Evolutionary conservation across 2,888 invertebrate genomes (phyloP), one percentile per base, ranked within the genome.

Genomic region (Gastrophysa polygoni): DNA sequence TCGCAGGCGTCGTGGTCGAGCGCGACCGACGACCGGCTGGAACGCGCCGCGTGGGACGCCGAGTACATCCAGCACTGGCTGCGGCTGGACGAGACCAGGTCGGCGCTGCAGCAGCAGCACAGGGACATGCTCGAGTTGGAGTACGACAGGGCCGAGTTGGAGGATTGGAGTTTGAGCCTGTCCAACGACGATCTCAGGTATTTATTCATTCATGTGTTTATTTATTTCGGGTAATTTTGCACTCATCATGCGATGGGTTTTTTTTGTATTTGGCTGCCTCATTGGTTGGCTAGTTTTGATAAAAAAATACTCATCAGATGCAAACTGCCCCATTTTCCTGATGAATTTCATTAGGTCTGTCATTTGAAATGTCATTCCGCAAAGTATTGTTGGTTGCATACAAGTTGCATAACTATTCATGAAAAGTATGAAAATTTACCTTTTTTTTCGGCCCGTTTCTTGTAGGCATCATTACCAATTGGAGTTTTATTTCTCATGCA

Each of bases 21-120:
- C 71, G 84, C 85, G 2, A 77, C 83, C 18, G 87, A 87, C 55
- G 87, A 88, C 38, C 82, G 85, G 32, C 82, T 83, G 5, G 87
- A 87, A 47, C 85, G 86, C 46, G 83, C 86, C 0, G 84, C 85
- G 67, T 90, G 88, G 82, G 90, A 91, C 72, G 86, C 88, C 1
- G 90, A 90, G 75, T 91, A 89, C 71, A 88, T 91, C 48, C 90
- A 91, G 76, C 90, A 91, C 74, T 91, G 91, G 90, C 81, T 91
- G 55, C 86, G 89, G 75, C 80, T 91, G 71, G 91, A 91, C 75
- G 90, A 91, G 71, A 88, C 89, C 1, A 83, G 90, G 74, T 88
- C 88, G 59, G 87, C 88, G 2, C 75, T 88, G 29, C 88, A 88
- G 71, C 89, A 89, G 72, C 86, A 89, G 70, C 89, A 89, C 76